A percentile compares a stretch with the other conserved stretches of the same genome.
phyloP scores from a whole-genome alignment of 2,888 invertebrate genomes.

The Caradrina kadenii region DNA sequence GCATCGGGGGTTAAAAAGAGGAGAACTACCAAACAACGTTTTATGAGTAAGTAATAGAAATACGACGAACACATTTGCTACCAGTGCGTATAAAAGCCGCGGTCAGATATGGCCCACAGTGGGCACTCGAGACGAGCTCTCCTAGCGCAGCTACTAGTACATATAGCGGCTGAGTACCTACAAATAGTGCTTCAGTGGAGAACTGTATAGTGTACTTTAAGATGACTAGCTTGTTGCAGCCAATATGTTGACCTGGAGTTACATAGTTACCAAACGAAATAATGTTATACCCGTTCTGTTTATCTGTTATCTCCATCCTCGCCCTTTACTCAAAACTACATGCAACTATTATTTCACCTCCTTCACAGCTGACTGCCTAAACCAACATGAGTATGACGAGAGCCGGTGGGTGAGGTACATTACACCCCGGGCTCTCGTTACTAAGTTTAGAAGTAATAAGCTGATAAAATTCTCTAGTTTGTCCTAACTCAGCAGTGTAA shows the following conservation, averaged over 20 bases:
- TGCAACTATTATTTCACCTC: slow-evolving; percentile 20
- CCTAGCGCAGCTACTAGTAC: slow-evolving; percentile 11
- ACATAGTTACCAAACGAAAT: background rate
- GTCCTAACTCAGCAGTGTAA: slow-evolving; percentile 40
- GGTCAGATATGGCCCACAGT: slow-evolving; percentile 6
- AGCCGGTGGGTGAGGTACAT: slow-evolving; percentile 9
- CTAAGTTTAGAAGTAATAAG: slow-evolving; percentile 47
- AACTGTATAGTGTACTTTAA: background rate
- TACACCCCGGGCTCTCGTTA: slow-evolving; percentile 31
- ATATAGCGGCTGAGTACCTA: slow-evolving; percentile 15
- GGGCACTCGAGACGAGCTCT: slow-evolving; percentile 31
- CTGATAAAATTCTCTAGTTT: slow-evolving; percentile 49
- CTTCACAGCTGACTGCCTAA: slow-evolving; percentile 33
- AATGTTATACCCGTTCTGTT: no score
- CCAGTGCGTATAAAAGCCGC: background rate
- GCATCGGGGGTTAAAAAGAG: no score
- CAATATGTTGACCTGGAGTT: background rate
- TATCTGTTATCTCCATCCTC: background rate
- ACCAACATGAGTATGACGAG: slow-evolving; percentile 43
- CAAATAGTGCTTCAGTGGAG: slow-evolving; percentile 31
- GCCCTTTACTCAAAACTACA: slow-evolving; percentile 24
- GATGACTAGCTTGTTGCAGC: slow-evolving; percentile 4
- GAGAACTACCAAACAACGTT: no score
- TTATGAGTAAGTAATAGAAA: no score
- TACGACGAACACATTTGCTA: background rate